Evolutionary conservation across 2,113 vertebrate species (phyloP).

Genomic region (Petrocephalus microphthalmus): DNA sequence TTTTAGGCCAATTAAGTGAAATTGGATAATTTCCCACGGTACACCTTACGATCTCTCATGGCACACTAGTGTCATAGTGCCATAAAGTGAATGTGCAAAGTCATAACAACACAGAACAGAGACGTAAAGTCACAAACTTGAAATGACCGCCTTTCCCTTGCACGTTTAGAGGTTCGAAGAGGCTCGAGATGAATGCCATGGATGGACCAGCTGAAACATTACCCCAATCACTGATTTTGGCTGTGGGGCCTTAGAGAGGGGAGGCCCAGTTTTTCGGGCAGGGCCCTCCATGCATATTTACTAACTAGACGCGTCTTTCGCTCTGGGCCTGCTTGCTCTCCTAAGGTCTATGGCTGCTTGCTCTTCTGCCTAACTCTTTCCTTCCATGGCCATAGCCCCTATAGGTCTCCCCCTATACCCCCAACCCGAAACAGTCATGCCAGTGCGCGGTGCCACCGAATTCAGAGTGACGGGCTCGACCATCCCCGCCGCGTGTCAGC

Average conservation of each 20-base stretch:
- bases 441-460: background rate
- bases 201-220: slow-evolving; percentile 78
- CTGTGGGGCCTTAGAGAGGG: slow-evolving; percentile 92
- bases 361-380: background rate
- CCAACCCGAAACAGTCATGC: background rate
- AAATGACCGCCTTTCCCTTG: background rate
- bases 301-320: slow-evolving; percentile 87
- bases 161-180: slow-evolving; percentile 46
- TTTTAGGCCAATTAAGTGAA: too few species aligned
- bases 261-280: slow-evolving; percentile 88
- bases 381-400: background rate
- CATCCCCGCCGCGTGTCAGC: background rate
- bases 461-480: background rate
- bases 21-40: too few species aligned
- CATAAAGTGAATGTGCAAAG: background rate
- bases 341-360: background rate
- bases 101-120: background rate
- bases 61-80: background rate
- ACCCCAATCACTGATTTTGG: slow-evolving; percentile 93
- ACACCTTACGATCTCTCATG: too few species aligned
- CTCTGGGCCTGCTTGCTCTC: background rate
- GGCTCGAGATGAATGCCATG: slow-evolving; percentile 59
- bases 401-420: background rate
- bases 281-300: slow-evolving; percentile 81
- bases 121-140: background rate